phyloP scores from a whole-genome alignment of 2,113 vertebrate species.

The Papio anubis region DNA sequence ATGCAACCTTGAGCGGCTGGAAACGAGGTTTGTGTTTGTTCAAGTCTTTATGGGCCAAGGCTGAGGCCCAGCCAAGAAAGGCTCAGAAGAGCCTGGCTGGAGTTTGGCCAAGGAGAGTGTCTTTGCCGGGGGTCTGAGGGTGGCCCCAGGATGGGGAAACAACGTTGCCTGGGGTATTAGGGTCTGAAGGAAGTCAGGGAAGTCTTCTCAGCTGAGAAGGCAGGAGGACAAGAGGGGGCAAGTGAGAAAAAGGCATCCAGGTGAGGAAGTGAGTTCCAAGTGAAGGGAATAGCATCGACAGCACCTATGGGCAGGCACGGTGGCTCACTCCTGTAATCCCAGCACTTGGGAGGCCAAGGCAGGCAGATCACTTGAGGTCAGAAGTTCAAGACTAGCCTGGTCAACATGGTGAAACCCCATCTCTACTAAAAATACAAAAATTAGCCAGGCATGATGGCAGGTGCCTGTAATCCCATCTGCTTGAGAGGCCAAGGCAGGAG shows the following conservation, averaged over 20 bases:
- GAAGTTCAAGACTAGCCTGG: too few species aligned
- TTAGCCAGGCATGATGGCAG: too few species aligned
- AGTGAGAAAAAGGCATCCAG: neutral
- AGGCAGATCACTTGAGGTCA: too few species aligned
- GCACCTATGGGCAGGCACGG: neutral
- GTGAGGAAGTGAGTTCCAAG: neutral
- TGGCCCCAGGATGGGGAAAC: neutral
- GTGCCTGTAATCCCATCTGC: too few species aligned
- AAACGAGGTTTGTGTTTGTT: neutral
- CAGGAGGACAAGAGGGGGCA: neutral
- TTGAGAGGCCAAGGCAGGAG: too few species aligned
- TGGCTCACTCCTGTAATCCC: too few species aligned
- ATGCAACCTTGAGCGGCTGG: neutral
- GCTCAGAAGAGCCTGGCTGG: neutral
- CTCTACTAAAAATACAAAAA: too few species aligned
- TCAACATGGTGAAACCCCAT: too few species aligned
- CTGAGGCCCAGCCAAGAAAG: neutral
- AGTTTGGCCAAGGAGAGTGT: neutral
- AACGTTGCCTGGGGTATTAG: too few species aligned
- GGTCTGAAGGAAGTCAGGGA: neutral
- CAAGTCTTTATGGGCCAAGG: neutral
- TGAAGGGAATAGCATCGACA: neutral
- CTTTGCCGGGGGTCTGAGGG: neutral
- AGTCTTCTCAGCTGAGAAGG: neutral
- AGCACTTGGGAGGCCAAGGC: too few species aligned